Evolutionary conservation across 1,140 invertebrate genomes (phyloP), one percentile per base, ranked within the genome.

Genomic region (Homalodisca vitripennis): DNA sequence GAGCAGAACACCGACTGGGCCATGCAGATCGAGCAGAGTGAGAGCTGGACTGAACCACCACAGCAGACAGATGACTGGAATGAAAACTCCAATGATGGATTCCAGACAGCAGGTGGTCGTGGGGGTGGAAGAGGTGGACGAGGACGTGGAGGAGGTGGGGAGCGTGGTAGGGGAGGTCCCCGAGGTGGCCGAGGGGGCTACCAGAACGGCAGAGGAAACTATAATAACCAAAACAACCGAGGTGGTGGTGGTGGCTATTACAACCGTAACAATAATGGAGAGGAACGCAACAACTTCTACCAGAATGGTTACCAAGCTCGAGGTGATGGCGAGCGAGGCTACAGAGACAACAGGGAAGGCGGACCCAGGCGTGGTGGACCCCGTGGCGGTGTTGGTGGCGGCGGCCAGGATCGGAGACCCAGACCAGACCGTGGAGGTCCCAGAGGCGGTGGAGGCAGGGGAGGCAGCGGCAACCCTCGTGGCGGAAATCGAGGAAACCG

Each of bases 21-120:
- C 14, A n/a, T 60, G 55, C 24, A 26, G 10, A 26, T 60, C 22
- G 55, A 60, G 26, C 55, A 60, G 55, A 60, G 55, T 27, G 55
- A 60, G 24, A 22, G 55, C 55, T 60, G 55, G 55, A 60, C 26
- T n/a, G 55, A 60, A 30, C 22, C 24, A 2, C 14, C 22, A 10
- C 24, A 2, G n/a, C 55, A 60, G 26, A 22, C 55, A 27, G 55
- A 60, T 60, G 55, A 60, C 14, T 60, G 55, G 55, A 24, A 22
- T n/a, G 55, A 60, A 3, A 60, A 60, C n/a, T 60, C 55, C 55
- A 60, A 60, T 60, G 55, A 60, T 30, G 55, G 55, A 3, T 60
- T 60, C 55, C 55, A 60, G 55, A 2, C 55, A 30, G 55, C 55
- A 6, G 10, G 55, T 10, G 14, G 55, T 12, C 24, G 55, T 27